These are phyloP conservation scores for Onychomys torridus DNA, from an alignment of 2,797 vertebrate species.

Conservation along the genomic window DNA sequence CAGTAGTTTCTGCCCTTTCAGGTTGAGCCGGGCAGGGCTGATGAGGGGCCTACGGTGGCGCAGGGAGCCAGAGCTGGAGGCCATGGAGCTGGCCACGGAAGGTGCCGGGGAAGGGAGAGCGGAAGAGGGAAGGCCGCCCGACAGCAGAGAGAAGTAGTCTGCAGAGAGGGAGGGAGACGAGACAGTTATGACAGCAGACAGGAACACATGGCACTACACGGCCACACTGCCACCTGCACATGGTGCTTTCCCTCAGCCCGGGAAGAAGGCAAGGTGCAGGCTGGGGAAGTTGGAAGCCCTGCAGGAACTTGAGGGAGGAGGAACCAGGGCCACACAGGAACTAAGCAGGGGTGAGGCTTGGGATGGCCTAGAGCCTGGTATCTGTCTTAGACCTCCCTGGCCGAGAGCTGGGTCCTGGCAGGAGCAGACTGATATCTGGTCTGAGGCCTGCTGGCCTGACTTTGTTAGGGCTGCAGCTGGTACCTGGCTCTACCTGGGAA, in stretches of 20 bases:
- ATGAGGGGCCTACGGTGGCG: conserved; percentile 95
- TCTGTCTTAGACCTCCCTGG: not conserved
- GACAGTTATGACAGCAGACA: accelerated
- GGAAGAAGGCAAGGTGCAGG: not conserved
- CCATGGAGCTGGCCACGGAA: conserved; percentile 93
- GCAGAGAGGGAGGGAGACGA: not conserved
- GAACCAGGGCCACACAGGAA: not conserved
- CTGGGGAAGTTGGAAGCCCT: accelerated
- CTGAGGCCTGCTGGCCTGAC: not conserved
- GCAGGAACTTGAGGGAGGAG: too few relatives aligned
- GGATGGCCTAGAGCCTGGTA: not conserved
- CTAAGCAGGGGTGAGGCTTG: not conserved
- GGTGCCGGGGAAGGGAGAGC: conserved; percentile 93
- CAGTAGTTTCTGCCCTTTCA: conserved; percentile 92
- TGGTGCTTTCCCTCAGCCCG: not conserved
- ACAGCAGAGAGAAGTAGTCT: conserved; percentile 95
- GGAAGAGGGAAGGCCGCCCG: conserved; percentile 91
- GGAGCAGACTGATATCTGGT: not conserved
- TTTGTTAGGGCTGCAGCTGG: not conserved
- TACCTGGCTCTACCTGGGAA: accelerated
- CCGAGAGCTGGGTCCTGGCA: not conserved
- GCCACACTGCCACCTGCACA: accelerated
- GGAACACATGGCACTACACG: accelerated
- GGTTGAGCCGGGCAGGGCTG: conserved; percentile 96
- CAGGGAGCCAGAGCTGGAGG: conserved; percentile 94